Conservation (phyloP, 1,140 invertebrate species). For the Zaprionus capensis region DNA sequence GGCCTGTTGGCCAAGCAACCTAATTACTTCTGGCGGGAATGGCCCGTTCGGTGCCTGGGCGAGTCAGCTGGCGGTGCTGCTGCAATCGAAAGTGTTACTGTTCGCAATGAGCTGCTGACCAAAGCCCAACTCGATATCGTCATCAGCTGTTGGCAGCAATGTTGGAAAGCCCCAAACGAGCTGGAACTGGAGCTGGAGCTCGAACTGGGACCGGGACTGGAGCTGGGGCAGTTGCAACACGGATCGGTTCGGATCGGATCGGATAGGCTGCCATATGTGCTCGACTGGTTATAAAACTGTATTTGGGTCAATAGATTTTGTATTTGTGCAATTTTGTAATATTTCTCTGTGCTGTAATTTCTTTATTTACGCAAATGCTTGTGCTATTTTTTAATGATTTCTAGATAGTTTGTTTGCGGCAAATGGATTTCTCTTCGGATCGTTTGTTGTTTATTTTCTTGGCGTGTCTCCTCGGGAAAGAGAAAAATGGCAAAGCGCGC, state of each 20-base stretch:
- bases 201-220: conserved; percentile 28
- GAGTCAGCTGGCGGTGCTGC: conserved; percentile 11
- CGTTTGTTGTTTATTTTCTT: conserved; percentile 34
- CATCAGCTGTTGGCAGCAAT: conserved; percentile 64
- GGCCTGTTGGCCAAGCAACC: conserved; percentile 76
- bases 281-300: conserved; percentile 70
- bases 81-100: conserved; percentile 70
- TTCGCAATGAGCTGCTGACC: conserved; percentile 46
- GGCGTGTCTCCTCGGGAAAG: conserved; percentile 36
- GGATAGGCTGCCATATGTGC: conserved; percentile 69
- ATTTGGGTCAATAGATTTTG: conserved; percentile 80
- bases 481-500: conserved; percentile 23
- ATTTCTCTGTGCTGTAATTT: conserved; percentile 48
- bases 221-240: conserved; percentile 60
- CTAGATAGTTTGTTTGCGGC: conserved; percentile 48
- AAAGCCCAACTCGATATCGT: conserved; percentile 48
- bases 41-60: conserved; percentile 37
- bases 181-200: conserved; percentile 35
- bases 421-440: conserved; percentile 22
- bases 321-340: conserved; percentile 69
- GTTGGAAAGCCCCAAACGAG: conserved; percentile 58
- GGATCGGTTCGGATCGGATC: conserved; percentile 27
- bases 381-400: conserved; percentile 78
- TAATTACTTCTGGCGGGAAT: conserved; percentile 68
- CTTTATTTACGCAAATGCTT: conserved; percentile 78